A percentile compares a stretch with the other conserved stretches of the same genome.
Evolutionary conservation across 2,113 vertebrate species (phyloP).

Genomic region (Salvelinus alpinus): DNA sequence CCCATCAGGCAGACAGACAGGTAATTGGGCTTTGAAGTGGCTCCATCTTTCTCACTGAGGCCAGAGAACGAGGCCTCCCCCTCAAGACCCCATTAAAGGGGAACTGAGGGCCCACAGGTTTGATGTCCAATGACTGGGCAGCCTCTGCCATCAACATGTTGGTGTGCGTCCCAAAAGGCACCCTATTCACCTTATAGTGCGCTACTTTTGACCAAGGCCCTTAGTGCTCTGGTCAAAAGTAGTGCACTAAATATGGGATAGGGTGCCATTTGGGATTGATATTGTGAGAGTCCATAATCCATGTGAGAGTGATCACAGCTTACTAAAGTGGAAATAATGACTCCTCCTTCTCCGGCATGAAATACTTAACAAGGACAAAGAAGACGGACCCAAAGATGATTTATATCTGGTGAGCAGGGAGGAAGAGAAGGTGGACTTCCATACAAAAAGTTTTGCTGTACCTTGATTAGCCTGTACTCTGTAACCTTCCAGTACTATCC

Average conservation of each 20-base stretch:
- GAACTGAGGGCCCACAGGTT: slow-evolving; percentile 54
- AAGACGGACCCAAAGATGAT: slow-evolving; percentile 63
- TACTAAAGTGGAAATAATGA: slow-evolving; percentile 76
- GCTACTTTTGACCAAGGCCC: no score
- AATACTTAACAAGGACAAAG: slow-evolving; percentile 79
- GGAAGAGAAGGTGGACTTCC: slow-evolving; percentile 27
- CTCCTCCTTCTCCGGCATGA: slow-evolving; percentile 73
- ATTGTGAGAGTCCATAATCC: no score
- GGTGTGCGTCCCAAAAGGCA: no score
- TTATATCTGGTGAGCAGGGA: slow-evolving; percentile 60
- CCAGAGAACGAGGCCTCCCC: slow-evolving; percentile 52
- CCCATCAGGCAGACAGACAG: slow-evolving; percentile 50
- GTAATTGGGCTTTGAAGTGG: slow-evolving; percentile 58
- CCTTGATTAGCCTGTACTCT: slow-evolving; percentile 42
- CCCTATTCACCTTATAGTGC: no score
- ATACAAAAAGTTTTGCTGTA: slow-evolving; percentile 48
- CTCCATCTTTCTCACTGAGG: slow-evolving; percentile 53
- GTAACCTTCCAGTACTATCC: neutral
- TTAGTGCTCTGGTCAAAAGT: no score
- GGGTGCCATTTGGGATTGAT: no score
- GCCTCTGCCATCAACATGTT: slow-evolving; percentile 70
- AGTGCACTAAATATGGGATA: no score
- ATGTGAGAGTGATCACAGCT: slow-evolving; percentile 73
- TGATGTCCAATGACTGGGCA: slow-evolving; percentile 64
- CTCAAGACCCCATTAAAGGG: slow-evolving; percentile 70